Evolutionary conservation across 1,140 invertebrate species (phyloP).

Genomic region (Musca vetustissima): DNA sequence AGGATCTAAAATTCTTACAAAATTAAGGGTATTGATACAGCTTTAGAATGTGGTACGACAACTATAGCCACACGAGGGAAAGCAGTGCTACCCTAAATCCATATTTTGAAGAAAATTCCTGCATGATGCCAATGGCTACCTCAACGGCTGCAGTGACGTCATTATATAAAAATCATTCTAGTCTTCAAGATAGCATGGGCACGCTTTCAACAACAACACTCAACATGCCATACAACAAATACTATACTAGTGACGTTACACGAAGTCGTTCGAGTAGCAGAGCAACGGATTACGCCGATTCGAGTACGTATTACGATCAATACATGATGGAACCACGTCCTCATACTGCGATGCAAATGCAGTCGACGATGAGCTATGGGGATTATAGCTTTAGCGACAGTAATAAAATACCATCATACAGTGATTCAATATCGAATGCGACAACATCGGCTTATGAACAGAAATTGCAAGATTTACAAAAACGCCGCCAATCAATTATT

Average conservation of each 20-base stretch:
- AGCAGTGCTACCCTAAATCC: too few relatives aligned
- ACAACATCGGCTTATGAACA: slow-evolving; percentile 31
- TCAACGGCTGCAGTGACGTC: slow-evolving; percentile 32
- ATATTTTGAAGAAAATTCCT: too few relatives aligned
- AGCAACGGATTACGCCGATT: not conserved
- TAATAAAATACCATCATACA: slow-evolving; percentile 44
- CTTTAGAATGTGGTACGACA: too few relatives aligned
- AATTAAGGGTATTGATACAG: too few relatives aligned
- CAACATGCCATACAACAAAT: slow-evolving; percentile 24
- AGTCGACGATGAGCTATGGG: slow-evolving; percentile 58
- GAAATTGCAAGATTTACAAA: slow-evolving; percentile 43
- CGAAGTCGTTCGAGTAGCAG: not conserved
- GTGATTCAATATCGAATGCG: slow-evolving; percentile 35
- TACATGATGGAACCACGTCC: slow-evolving; percentile 28
- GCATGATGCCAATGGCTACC: not conserved
- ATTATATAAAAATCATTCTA: slow-evolving; percentile 27
- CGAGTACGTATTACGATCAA: not conserved
- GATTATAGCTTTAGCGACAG: slow-evolving; percentile 67
- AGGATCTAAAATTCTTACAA: too few relatives aligned
- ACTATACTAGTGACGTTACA: slow-evolving; percentile 27
- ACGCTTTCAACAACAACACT: not conserved
- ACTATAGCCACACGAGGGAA: too few relatives aligned
- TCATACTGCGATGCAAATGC: slow-evolving; percentile 41
- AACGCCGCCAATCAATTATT: slow-evolving; percentile 46
- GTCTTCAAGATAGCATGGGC: not conserved